These are phyloP conservation scores for Heliocidaris erythrogramma DNA, from an alignment of 35 echinoderm and acorn worm species.

Conservation along the genomic window DNA sequence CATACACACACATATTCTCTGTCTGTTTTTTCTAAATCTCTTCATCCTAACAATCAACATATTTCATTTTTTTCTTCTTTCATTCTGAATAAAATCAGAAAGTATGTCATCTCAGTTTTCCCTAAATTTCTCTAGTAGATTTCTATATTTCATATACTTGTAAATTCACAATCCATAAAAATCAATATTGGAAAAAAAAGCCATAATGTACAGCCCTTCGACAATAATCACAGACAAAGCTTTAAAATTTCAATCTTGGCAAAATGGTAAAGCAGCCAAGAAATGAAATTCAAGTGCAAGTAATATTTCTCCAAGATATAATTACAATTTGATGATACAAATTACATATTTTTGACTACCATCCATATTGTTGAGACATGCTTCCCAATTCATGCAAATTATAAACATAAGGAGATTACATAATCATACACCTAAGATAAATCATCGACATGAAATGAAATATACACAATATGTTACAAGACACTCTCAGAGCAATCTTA, in stretches of 20 bases:
- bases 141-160: not conserved
- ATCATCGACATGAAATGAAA: conserved; percentile 29
- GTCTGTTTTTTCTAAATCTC: not conserved
- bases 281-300: not conserved
- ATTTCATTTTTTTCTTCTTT: conserved; percentile 7
- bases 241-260: not conserved
- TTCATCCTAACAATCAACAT: conserved; percentile 21
- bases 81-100: not conserved
- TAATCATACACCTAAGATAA: not conserved
- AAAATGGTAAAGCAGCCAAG: not conserved
- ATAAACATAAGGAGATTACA: conserved; percentile 26
- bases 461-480: conserved; percentile 40
- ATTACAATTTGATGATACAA: conserved; percentile 13
- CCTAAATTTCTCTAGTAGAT: conserved; percentile 8
- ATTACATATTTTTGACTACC: not conserved
- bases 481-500: conserved; percentile 28
- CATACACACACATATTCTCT: not conserved
- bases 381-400: conserved; percentile 32
- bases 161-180: conserved; percentile 17
- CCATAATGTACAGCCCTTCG: conserved; percentile 1
- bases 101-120: not conserved
- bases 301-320: conserved; percentile 4
- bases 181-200: not conserved
- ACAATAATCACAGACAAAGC: not conserved
- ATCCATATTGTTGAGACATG: not conserved